Evolutionary conservation across 2,113 vertebrate species (phyloP), one percentile per base, ranked within the genome.

Genomic region (Oreochromis tanganicae): DNA sequence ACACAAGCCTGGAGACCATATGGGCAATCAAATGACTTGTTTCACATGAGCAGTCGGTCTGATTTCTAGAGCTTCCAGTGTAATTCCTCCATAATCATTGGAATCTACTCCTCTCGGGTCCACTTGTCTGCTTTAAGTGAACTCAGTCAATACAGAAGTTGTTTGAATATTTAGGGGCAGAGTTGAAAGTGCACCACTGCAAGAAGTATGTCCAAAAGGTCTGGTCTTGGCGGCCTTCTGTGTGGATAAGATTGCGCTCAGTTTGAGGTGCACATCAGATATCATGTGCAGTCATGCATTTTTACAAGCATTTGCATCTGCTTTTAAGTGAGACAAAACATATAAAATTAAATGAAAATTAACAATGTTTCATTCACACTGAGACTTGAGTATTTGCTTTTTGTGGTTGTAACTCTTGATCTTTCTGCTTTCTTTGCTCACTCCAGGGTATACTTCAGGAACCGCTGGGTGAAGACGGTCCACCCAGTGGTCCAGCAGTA

Each of bases 391-490:
- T 78, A 19, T 32, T 78, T 29, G 48, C 27, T 52, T 78, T n/a
- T 17, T 78, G 16, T 48, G 11, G 3, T 27, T 32, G 43, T 43
- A 24, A 19, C 55, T 61, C n/a, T 61, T 89, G 3, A 88, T 54
- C 5, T 34, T 57, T 83, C 29, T 71, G 12, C 3, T 83, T 41
- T 83, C 16, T 71, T 52, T 87, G 7, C 11, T 66, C 56, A 56
- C 41, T 92, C 7, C 94, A 99, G 99, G 98, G 98, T 99, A 94
- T 99, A 99, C 97, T 99, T 99, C 96, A 96, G 98, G 97, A 99
- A 99, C 95, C 98, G 99, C 95, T 99, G 99, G 99, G 99, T 99
- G 88, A 99, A 99, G 97, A 99, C 98, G 21, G 99, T 99, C 89
- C 98, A 99, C 94, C 97, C 98, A 81, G 95, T 98, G 85, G 98